phyloP scores from a whole-genome alignment of 2,888 invertebrate species.

The Dryobota labecula region DNA sequence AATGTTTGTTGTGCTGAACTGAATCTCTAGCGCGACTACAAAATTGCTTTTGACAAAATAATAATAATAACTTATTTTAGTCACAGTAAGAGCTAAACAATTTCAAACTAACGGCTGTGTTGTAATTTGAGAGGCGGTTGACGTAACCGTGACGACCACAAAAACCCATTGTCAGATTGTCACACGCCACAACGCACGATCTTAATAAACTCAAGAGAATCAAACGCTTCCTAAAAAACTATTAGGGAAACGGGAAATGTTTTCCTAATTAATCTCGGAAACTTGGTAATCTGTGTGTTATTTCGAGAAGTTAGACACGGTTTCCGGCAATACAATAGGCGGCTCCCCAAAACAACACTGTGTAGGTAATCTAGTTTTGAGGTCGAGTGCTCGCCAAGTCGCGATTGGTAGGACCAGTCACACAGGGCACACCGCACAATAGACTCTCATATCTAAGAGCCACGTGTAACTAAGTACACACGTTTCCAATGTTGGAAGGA shows the following conservation, averaged over 20 bases:
- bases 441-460: slow-evolving; percentile 58
- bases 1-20: slow-evolving; percentile 4
- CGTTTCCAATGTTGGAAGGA: slow-evolving; percentile 60
- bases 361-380: slow-evolving; percentile 70
- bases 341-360: slow-evolving; percentile 67
- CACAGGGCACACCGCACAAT: slow-evolving; percentile 65
- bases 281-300: slow-evolving; percentile 43
- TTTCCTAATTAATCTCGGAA: slow-evolving; percentile 55
- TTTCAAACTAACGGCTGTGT: slow-evolving; percentile 22
- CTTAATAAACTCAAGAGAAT: slow-evolving; percentile 41
- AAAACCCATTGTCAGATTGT: slow-evolving; percentile 61
- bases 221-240: slow-evolving; percentile 46
- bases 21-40: neutral
- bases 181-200: slow-evolving; percentile 58
- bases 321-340: slow-evolving; percentile 68
- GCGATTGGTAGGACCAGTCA: slow-evolving; percentile 71
- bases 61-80: slow-evolving; percentile 18
- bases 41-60: slow-evolving; percentile 4
- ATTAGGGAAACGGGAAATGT: slow-evolving; percentile 44
- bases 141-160: slow-evolving; percentile 55
- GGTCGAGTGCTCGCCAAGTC: slow-evolving; percentile 62
- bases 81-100: slow-evolving; percentile 13
- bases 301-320: slow-evolving; percentile 64
- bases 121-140: slow-evolving; percentile 43
- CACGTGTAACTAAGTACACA: slow-evolving; percentile 69